Conservation (phyloP, 2,113 vertebrate genomes). For the Gopherus evgoodei region DNA sequence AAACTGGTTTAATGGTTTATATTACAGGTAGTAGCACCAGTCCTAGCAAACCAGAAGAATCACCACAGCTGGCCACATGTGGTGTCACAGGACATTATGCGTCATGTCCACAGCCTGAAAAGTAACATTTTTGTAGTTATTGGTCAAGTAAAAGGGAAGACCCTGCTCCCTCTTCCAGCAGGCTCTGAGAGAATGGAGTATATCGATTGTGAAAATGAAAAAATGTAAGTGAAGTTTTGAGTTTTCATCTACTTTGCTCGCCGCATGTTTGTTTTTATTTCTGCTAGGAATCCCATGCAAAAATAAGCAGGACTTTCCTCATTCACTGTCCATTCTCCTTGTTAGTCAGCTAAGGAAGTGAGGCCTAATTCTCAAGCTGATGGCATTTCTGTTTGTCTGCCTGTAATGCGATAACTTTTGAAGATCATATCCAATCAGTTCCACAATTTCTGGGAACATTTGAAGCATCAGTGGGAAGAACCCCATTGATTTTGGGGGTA, state of each 20-base stretch:
- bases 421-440: not conserved
- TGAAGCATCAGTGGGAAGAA: not conserved
- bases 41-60: conserved; percentile 87
- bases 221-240: conserved; percentile 72
- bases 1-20: not conserved
- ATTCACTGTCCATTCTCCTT: not conserved
- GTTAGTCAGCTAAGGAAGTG: not conserved
- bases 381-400: not conserved
- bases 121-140: conserved; percentile 80
- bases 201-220: conserved; percentile 73
- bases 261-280: not conserved
- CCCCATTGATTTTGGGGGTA: not conserved
- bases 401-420: not conserved
- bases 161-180: conserved; percentile 87
- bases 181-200: conserved; percentile 79
- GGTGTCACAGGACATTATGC: conserved; percentile 85
- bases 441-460: not conserved
- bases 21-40: conserved; percentile 86
- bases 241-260: not conserved
- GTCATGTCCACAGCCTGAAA: conserved; percentile 81
- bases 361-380: not conserved
- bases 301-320: rapidly evolving
- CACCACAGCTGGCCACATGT: conserved; percentile 86
- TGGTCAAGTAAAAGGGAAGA: conserved; percentile 90
- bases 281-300: not conserved